Percentiles rank a stretch among this genome's conserved stretches.
These are phyloP conservation scores for Morpho achilles DNA, from an alignment of 2,888 invertebrate species.

Conservation along the genomic window DNA sequence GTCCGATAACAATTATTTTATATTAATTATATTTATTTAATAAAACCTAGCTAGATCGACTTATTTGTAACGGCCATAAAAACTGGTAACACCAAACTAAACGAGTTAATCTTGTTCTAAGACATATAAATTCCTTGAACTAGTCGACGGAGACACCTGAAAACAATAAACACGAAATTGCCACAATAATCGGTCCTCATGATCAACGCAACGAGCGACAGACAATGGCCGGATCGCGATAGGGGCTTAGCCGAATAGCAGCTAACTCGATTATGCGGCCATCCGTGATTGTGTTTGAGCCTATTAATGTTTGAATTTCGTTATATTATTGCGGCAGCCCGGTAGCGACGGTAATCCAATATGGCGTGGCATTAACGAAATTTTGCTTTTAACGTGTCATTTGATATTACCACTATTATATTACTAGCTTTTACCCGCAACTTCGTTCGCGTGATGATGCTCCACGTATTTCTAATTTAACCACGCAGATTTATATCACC, in stretches of 20 bases:
- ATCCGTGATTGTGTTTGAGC: slow-evolving; percentile 76
- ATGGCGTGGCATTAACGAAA: slow-evolving; percentile 63
- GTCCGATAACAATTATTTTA: too few species aligned
- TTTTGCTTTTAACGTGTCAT: slow-evolving; percentile 49
- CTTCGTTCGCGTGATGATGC: too few species aligned
- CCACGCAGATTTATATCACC: too few species aligned
- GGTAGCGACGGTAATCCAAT: slow-evolving; percentile 65
- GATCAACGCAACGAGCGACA: slow-evolving; percentile 67
- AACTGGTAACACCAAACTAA: slow-evolving; percentile 42
- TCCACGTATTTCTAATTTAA: too few species aligned
- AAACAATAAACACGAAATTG: slow-evolving; percentile 75
- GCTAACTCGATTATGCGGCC: slow-evolving; percentile 77
- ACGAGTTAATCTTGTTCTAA: slow-evolving; percentile 23
- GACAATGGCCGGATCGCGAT: slow-evolving; percentile 75
- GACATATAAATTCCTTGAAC: slow-evolving; percentile 41
- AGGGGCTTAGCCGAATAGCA: slow-evolving; percentile 75
- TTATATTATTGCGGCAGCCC: slow-evolving; percentile 71
- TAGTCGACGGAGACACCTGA: slow-evolving; percentile 64
- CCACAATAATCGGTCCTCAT: slow-evolving; percentile 75
- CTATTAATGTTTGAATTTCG: slow-evolving; percentile 78
- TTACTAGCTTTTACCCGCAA: neutral
- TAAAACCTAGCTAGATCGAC: too few species aligned
- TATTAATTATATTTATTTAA: too few species aligned
- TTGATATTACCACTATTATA: slow-evolving; percentile 8
- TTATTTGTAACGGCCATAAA: too few species aligned